A percentile compares a stretch with the other conserved stretches of the same genome.
These are phyloP conservation scores for Dioctria linearis DNA, from an alignment of 2,888 invertebrate genomes.

Conservation along the genomic window DNA sequence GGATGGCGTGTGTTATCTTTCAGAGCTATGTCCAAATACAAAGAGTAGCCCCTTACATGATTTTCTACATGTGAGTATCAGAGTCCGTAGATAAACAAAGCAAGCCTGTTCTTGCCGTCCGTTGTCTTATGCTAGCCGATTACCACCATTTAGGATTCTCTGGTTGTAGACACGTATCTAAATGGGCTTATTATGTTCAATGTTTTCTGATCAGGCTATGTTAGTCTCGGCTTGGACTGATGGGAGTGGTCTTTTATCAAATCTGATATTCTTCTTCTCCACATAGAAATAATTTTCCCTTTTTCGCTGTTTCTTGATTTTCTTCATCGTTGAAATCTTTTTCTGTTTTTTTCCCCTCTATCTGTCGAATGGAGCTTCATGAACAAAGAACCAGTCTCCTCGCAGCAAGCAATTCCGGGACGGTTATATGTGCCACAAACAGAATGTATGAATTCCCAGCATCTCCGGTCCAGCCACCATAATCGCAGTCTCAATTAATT, in stretches of 20 bases:
- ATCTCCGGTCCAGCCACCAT: background rate
- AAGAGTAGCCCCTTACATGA: slow-evolving; percentile 47
- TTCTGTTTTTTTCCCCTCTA: background rate
- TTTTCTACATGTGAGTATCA: slow-evolving; percentile 46
- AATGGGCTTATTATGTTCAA: slow-evolving; percentile 51
- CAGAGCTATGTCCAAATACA: slow-evolving; percentile 35
- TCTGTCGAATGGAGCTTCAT: background rate
- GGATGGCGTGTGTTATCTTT: slow-evolving; percentile 43
- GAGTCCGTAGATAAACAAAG: slow-evolving; percentile 17
- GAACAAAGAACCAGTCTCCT: background rate
- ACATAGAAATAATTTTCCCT: slow-evolving; percentile 30
- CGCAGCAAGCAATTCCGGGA: background rate
- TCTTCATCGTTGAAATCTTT: background rate
- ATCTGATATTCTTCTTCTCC: background rate
- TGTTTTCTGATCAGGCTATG: slow-evolving; percentile 40
- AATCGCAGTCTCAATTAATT: slow-evolving; percentile 40
- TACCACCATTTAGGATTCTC: slow-evolving; percentile 31
- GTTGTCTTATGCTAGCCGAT: slow-evolving; percentile 22
- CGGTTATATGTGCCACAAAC: background rate
- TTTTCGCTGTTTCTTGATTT: slow-evolving; percentile 25
- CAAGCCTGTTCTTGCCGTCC: slow-evolving; percentile 16
- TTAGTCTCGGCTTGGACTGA: slow-evolving; percentile 20
- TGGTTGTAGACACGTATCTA: slow-evolving; percentile 24
- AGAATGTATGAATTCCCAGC: background rate
- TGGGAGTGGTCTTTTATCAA: slow-evolving; percentile 45